These are phyloP conservation scores for Micrastur ruficollis DNA, from an alignment of 2,797 vertebrate species.

Conservation along the genomic window DNA sequence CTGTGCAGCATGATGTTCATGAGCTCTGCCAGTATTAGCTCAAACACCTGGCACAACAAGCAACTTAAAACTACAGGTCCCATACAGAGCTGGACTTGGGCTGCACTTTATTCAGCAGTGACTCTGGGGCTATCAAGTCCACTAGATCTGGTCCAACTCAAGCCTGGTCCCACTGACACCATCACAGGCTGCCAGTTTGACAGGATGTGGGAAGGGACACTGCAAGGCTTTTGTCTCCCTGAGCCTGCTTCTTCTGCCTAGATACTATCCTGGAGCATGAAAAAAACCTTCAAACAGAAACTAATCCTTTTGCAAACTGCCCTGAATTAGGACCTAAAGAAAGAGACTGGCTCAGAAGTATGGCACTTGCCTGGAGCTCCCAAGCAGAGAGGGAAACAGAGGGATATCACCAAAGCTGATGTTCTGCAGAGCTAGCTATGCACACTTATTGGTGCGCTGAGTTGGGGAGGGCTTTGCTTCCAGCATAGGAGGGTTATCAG, in stretches of 20 bases:
- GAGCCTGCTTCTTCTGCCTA: neutral
- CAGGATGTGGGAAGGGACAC: neutral
- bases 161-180: neutral
- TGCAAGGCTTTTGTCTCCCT: neutral
- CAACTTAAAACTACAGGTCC: neutral
- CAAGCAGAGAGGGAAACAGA: neutral
- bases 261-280: neutral
- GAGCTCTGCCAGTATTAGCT: neutral
- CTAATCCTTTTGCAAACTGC: constrained; percentile 44
- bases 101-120: neutral
- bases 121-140: neutral
- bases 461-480: constrained; percentile 62
- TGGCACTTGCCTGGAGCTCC: constrained; percentile 44
- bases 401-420: neutral
- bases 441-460: constrained; percentile 17
- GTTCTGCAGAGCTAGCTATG: constrained; percentile 18
- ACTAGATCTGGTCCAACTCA: neutral
- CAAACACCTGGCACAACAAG: neutral
- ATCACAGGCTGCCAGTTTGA: neutral
- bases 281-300: constrained; percentile 40
- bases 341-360: constrained; percentile 26
- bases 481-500: constrained; percentile 56
- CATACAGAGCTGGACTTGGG: neutral
- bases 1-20: neutral
- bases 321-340: constrained; percentile 36